Base-by-base conservation (phyloP, 2,113 vertebrate species). In the Eptesicus fuscus region DNA sequence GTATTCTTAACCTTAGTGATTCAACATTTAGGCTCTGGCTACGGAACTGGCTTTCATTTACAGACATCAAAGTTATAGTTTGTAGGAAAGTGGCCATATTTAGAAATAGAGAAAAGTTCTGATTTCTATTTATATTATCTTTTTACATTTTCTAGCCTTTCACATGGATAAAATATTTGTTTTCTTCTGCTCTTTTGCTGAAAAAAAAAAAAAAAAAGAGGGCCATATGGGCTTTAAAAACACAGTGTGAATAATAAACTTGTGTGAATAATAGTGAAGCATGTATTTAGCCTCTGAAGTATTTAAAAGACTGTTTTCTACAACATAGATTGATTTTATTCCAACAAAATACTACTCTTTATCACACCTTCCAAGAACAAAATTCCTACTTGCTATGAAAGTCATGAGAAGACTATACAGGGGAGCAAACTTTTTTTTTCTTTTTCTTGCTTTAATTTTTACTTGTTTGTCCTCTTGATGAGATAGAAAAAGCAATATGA, bases 311-410 rank as follows among this genome's bases (percentile, higher is more conserved):
- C 56, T 44, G 16, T 71, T 59, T 78, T 76, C 76, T 83, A 92
- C 56, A 74, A 35, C 23, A 35, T 35, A 76, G 53, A 86, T 73
- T 77, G 56, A 73, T 88, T 93, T 83, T 82, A 70, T 59, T 65
- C 28, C 56, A 88, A 67, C 20, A 80, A 94, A 59, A 80, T 88
- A 79, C 30, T 88, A 69, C 51, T 14, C 9, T 61, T 76, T 82
- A 63, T 92, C 83, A 71, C 23, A 93, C 14, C n/a, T 93, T 83
- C 86, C 12, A 88, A 83, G 88, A 93, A 65, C 40, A 32, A 80
- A 76, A 78, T 35, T 18, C 28, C 32, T 71, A n/a, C 14, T 92
- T 82, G 32, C 35, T 79, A 53, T 91, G 84, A 87, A 79, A 84
- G 12, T 91, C 37, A 76, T 35, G 25, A 76, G 22, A 51, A 77